Evolutionary conservation across 2,888 invertebrate genomes (phyloP).

Genomic region (Stomorhina lunata): DNA sequence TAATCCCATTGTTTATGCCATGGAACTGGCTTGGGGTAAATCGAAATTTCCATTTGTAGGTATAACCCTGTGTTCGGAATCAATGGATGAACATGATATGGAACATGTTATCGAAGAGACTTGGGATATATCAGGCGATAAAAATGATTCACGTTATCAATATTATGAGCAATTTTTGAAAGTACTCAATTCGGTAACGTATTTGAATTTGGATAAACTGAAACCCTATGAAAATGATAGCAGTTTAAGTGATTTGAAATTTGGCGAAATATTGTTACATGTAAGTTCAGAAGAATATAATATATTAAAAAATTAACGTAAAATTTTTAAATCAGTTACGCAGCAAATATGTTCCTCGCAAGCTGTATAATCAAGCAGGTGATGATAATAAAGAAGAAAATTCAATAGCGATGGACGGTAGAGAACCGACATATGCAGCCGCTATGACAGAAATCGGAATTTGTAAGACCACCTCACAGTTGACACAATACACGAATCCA

Average conservation of each 20-base stretch:
- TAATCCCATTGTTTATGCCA: conserved; percentile 81
- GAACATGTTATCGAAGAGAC: conserved; percentile 73
- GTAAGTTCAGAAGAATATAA: conserved; percentile 57
- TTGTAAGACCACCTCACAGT: conserved; percentile 73
- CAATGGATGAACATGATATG: conserved; percentile 73
- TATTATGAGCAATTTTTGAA: conserved; percentile 73
- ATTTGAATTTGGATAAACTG: conserved; percentile 69
- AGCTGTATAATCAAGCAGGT: not conserved
- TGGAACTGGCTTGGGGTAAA: conserved; percentile 80
- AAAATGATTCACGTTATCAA: conserved; percentile 33
- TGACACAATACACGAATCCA: conserved; percentile 73
- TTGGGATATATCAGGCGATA: conserved; percentile 67
- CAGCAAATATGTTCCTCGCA: conserved; percentile 3
- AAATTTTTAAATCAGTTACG: conserved; percentile 33
- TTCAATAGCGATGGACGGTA: not conserved
- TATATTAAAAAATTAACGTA: not conserved
- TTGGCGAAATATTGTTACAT: conserved; percentile 68
- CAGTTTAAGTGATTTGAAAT: conserved; percentile 68
- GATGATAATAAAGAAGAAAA: not conserved
- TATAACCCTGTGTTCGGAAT: conserved; percentile 81
- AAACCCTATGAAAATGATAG: conserved; percentile 72
- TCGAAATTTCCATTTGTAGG: conserved; percentile 81
- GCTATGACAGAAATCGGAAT: conserved; percentile 76
- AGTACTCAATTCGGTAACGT: conserved; percentile 69
- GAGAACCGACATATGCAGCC: conserved; percentile 65